Base-by-base conservation (phyloP, 2,113 vertebrate species). In the Campylomormyrus numenius region DNA sequence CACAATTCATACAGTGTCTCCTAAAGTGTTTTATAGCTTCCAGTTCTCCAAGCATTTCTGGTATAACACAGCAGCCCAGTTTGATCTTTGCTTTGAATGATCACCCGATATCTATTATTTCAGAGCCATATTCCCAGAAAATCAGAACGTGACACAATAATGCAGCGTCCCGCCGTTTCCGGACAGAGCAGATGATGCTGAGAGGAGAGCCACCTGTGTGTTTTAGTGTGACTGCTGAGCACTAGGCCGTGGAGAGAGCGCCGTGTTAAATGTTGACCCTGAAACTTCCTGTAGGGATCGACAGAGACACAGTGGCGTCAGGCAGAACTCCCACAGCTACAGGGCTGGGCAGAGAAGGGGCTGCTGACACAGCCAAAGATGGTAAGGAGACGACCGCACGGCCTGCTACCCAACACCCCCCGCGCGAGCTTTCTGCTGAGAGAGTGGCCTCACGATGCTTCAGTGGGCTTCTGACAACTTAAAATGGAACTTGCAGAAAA, bases 281-380 rank as follows among this genome's bases (percentile, higher is more conserved):
- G 94, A 92, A 62, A 92, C 93, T 95, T 93, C 92, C 93, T 95
- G 35, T 77, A 96, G 96, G 96, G 96, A 95, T 96, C 96, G 95
- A 96, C 96, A 94, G 96, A 96, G 96, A 96, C 96, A 95, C 96
- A 96, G 95, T 96, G 96, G 96, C 96, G 96, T 96, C 96, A 96
- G 94, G 95, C 96, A 95, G 96, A 96, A 93, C 96, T 96, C 94
- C 96, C 96, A 92, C 96, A 96, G 95, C 96, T 96, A 94, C 96
- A 96, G 95, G 96, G 96, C 96, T 96, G 96, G 96, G 96, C 96
- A 95, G 96, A 96, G 95, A 96, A 96, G 94, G 96, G 96, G 95
- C 94, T 96, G 96, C 96, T 96, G 95, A 96, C 95, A 93, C 96
- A 96, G 95, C 96, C 96, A 96, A 96, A 96, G 96, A 96, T 96